Base-by-base conservation (phyloP, 2,113 vertebrate species). In the Scomber colias region DNA sequence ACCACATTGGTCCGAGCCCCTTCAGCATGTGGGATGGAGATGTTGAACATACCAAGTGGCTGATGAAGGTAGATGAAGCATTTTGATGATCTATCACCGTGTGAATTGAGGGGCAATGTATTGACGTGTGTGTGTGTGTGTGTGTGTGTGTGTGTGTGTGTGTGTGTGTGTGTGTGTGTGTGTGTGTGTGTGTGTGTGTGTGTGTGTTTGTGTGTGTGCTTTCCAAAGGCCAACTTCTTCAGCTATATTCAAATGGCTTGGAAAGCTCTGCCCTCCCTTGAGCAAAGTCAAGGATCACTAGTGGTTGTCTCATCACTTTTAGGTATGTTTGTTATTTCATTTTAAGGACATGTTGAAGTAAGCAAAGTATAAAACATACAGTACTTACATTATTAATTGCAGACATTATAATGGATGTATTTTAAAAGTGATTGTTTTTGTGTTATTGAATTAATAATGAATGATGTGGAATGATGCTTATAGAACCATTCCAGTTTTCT, bases 151-250 rank as follows among this genome's bases (percentile, higher is more conserved):
- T 27, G 24, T 27, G 24, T 27, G 24, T 27, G 24, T 27, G 24
- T 27, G 24, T 27, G 24, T 27, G 24, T 27, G 24, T 27, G 24
- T 27, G 24, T 27, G 24, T 27, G 24, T 27, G 24, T 27, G 24
- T 27, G 24, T 27, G 24, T 27, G 24, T 27, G 24, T 27, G 24
- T 27, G 24, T 27, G 24, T 27, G 24, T 27, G 24, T 27, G 24
- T 30, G 45, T 65, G 11, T 67, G 15, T 46, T 9, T 75, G 64
- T 74, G 13, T 86, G 35, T 82, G 19, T 75, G 19, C 50, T 74
- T 35, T 88, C 82, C 11, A 82, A 87, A 97, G 97, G 96, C 97
- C 31, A 98, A 98, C 90, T 97, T 97, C 82, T 89, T 96, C 65
- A 98, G 97, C 81, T 98, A 97, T 0, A 80, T 95, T 57, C 92